These are phyloP conservation scores for Numenius phaeopus DNA, from an alignment of 2,797 vertebrate genomes.

Conservation along the genomic window DNA sequence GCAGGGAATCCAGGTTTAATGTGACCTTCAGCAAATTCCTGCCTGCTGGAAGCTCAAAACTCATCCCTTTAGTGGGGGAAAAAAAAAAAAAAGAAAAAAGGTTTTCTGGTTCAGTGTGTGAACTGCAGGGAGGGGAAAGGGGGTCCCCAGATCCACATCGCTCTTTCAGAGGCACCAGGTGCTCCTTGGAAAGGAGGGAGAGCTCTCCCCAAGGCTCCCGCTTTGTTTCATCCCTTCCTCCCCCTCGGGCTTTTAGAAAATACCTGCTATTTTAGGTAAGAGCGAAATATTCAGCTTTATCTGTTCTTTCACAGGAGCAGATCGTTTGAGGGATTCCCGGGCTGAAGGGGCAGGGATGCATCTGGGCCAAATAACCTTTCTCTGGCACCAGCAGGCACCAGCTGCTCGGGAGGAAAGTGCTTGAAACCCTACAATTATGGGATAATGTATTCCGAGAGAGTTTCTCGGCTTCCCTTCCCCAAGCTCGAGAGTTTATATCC, in stretches of 20 bases:
- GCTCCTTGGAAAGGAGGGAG: background rate
- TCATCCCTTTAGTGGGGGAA: background rate
- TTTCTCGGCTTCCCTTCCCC: background rate
- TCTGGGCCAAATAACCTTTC: background rate
- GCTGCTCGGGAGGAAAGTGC: slow-evolving; percentile 40
- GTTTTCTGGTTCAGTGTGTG: background rate
- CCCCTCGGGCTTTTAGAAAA: background rate
- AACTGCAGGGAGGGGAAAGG: background rate
- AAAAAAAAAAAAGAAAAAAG: background rate
- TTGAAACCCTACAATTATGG: slow-evolving; percentile 47
- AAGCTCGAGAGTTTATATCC: background rate
- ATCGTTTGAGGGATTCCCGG: background rate
- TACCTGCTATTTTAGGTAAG: background rate
- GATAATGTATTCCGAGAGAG: slow-evolving; percentile 12
- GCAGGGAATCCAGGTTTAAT: background rate
- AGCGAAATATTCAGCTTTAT: background rate
- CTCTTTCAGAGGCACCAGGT: background rate
- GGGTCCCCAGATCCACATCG: rapidly evolving
- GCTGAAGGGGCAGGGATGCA: background rate
- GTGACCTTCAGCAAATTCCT: background rate
- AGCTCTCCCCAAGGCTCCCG: rapidly evolving
- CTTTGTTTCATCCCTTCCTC: background rate
- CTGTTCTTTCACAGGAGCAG: rapidly evolving
- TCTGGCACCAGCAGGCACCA: slow-evolving; percentile 20
- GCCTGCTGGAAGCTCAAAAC: background rate